Percentiles rank a stretch among this genome's conserved stretches.
These are phyloP conservation scores for Hippocampus zosterae DNA, from an alignment of 2,113 vertebrate species.

Conservation along the genomic window DNA sequence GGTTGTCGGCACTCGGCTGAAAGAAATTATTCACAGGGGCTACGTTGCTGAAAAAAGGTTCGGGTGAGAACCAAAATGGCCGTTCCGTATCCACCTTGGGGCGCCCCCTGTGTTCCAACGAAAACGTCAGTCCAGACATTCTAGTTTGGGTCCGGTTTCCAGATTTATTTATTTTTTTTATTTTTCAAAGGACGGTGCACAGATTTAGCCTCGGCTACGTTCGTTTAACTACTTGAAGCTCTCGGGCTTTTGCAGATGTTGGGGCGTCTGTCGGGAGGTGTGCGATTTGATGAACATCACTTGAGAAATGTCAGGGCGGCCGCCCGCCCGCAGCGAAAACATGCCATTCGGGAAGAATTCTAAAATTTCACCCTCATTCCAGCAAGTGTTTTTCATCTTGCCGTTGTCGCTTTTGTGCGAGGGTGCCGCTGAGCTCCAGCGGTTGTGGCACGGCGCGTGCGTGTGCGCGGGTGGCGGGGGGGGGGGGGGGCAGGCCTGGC, in stretches of 20 bases:
- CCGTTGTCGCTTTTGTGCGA: constrained; percentile 17
- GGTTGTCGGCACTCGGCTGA: too few relatives aligned
- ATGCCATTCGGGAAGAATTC: constrained; percentile 64
- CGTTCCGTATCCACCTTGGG: not conserved
- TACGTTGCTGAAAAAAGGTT: too few relatives aligned
- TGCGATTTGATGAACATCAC: constrained; percentile 61
- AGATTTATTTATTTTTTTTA: too few relatives aligned
- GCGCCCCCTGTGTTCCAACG: too few relatives aligned
- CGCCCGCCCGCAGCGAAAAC: constrained; percentile 48
- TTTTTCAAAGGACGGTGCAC: too few relatives aligned
- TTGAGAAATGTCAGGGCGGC: constrained; percentile 52
- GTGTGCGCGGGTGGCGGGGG: constrained; percentile 36
- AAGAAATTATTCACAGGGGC: too few relatives aligned
- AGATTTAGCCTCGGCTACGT: too few relatives aligned
- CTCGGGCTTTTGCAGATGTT: constrained; percentile 16
- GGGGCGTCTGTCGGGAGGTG: not conserved
- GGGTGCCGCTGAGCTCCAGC: constrained; percentile 55
- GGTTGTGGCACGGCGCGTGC: constrained; percentile 55
- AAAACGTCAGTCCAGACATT: too few relatives aligned
- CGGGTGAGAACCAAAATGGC: not conserved
- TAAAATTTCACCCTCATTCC: constrained; percentile 68
- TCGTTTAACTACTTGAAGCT: constrained; percentile 23
- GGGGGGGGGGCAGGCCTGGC: constrained; percentile 62
- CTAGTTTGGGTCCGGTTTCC: not conserved
- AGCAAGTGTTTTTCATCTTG: constrained; percentile 35